phyloP scores from a whole-genome alignment of 2,888 invertebrate genomes.

The Perizoma affinitatum region DNA sequence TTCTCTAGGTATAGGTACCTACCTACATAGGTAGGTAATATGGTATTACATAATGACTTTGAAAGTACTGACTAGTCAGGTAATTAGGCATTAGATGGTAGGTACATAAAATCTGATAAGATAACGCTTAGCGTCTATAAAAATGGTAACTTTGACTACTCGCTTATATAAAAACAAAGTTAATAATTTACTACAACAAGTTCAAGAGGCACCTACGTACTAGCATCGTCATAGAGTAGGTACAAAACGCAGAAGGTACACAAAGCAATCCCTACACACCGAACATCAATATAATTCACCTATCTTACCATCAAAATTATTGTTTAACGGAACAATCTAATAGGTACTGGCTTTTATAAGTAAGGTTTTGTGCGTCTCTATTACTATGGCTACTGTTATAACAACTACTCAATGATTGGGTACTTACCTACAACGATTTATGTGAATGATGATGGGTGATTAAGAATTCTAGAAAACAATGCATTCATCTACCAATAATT shows the following conservation, averaged over 20 bases:
- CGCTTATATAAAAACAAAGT: conserved; percentile 8
- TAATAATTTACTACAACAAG: conserved; percentile 3
- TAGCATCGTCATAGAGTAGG: conserved; percentile 38
- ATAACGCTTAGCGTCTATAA: conserved; percentile 16
- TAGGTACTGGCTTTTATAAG: conserved; percentile 45
- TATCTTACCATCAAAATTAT: conserved; percentile 27
- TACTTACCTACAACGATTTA: conserved; percentile 36
- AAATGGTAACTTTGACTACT: background rate
- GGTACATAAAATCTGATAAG: conserved; percentile 12
- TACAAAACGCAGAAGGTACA: conserved; percentile 49
- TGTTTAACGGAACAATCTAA: conserved; percentile 46
- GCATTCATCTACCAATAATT: background rate
- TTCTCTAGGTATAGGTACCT: no score
- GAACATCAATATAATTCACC: conserved; percentile 46
- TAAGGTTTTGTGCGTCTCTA: conserved; percentile 74
- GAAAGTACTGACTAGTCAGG: background rate
- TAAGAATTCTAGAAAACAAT: conserved; percentile 8
- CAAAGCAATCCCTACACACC: conserved; percentile 54
- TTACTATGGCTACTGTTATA: conserved; percentile 58
- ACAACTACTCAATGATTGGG: conserved; percentile 11
- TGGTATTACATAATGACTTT: background rate
- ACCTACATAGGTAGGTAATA: no score
- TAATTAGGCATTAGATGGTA: no score
- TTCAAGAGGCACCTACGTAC: conserved; percentile 9
- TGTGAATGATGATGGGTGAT: conserved; percentile 17